Evolutionary conservation across 1,140 invertebrate genomes (phyloP).

Genomic region (Dreissena polymorpha): DNA sequence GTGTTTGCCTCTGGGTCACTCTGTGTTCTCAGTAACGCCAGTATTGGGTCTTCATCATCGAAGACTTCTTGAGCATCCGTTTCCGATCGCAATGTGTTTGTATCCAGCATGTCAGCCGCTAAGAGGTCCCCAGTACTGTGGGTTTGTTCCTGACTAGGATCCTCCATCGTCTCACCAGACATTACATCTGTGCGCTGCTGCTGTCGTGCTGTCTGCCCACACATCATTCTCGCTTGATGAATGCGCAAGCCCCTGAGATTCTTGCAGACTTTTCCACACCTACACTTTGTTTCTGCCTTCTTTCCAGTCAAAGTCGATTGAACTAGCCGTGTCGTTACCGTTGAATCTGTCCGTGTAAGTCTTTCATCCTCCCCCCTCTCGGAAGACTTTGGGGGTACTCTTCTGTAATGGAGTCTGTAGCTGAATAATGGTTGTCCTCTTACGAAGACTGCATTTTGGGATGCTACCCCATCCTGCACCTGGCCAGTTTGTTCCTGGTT

Average conservation of each 20-base stretch:
- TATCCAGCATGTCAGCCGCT: slow-evolving; percentile 1
- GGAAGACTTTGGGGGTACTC: slow-evolving; percentile 7
- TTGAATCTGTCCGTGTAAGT: slow-evolving; percentile 15
- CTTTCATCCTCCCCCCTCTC: slow-evolving; percentile 17
- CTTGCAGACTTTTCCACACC: slow-evolving; percentile 9
- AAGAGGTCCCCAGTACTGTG: slow-evolving; percentile 39
- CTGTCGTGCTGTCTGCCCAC: background rate
- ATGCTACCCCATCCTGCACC: slow-evolving; percentile 30
- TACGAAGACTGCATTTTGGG: slow-evolving; percentile 28
- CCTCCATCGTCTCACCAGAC: slow-evolving; percentile 28
- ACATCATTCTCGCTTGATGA: background rate
- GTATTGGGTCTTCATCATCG: no score
- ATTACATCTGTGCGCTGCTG: slow-evolving; percentile 17
- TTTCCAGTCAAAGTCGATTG: slow-evolving; percentile 22
- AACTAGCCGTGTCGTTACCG: slow-evolving; percentile 13
- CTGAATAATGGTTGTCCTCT: slow-evolving; percentile 14
- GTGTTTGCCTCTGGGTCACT: no score
- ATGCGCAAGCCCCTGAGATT: slow-evolving; percentile 12
- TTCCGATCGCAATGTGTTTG: background rate
- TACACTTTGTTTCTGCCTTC: slow-evolving; percentile 14
- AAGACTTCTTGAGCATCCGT: background rate
- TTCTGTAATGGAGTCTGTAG: slow-evolving; percentile 11
- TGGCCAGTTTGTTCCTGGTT: slow-evolving; percentile 14
- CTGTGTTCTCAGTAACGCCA: no score
- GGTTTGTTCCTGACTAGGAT: slow-evolving; percentile 40